Percentiles rank a stretch among this genome's conserved stretches.
Evolutionary conservation across 2,113 vertebrate genomes (phyloP).

Genomic region (Syngnathus typhle): DNA sequence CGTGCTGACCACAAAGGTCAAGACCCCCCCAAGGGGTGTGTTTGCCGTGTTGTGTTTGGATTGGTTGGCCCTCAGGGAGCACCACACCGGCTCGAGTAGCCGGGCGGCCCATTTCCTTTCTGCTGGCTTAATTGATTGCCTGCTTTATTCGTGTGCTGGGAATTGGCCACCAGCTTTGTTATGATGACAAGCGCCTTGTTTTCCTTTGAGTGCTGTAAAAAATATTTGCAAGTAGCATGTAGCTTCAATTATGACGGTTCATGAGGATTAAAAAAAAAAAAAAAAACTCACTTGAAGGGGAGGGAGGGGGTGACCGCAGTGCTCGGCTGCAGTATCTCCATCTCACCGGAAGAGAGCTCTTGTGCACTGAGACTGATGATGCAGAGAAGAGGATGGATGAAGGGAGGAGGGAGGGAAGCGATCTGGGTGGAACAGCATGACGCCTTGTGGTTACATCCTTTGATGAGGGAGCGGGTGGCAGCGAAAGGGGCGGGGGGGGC

Average conservation of each 20-base stretch:
- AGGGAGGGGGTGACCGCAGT: conserved; percentile 66
- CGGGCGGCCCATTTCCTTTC: conserved; percentile 25
- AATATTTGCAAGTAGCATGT: background rate
- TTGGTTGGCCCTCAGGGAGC: conserved; percentile 40
- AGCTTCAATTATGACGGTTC: background rate
- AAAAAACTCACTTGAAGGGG: conserved; percentile 18
- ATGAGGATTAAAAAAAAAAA: conserved; percentile 22
- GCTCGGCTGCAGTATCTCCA: conserved; percentile 55
- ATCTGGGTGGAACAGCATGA: conserved; percentile 57
- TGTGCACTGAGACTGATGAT: conserved; percentile 34
- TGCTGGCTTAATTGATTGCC: conserved; percentile 54
- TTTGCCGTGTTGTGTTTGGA: conserved; percentile 43
- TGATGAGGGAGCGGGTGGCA: conserved; percentile 58
- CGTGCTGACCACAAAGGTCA: conserved; percentile 17
- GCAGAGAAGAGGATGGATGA: conserved; percentile 5
- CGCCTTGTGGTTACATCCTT: conserved; percentile 69
- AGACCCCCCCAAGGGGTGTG: conserved; percentile 26
- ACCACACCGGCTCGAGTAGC: conserved; percentile 25
- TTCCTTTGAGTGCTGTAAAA: background rate
- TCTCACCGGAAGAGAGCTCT: conserved; percentile 62
- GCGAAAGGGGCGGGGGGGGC: background rate
- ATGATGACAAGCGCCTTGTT: conserved; percentile 13
- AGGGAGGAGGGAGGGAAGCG: conserved; percentile 19
- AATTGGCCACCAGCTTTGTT: conserved; percentile 43
- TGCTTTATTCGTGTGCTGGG: conserved; percentile 49